Evolutionary conservation across 1,140 invertebrate species (phyloP), one percentile per base, ranked within the genome.

Genomic region (Globodera ellingtonae): DNA sequence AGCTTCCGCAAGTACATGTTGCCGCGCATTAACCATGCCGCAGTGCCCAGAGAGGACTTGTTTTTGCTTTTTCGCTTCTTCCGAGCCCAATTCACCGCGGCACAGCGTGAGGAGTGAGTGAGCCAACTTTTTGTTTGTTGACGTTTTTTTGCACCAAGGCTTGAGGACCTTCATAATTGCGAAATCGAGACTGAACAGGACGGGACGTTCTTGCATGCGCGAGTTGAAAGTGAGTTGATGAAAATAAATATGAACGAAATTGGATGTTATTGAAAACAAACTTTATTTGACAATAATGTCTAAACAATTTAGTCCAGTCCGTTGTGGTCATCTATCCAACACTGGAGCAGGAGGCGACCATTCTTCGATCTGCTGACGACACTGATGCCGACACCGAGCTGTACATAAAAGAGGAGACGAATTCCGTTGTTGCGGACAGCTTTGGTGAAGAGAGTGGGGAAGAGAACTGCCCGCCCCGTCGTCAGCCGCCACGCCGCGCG

Each of bases 41-140:
- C 35, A 10, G 46, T 70, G 35, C 24, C 24, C 21, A 70, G 67
- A 18, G 67, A 70, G 24, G 67, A 70, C 35, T 21, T 70, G 67
- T 70, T 70, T 18, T 18, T 70, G 67, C 67, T 70, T 35, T 44
- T 70, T 10, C 67, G 67, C n/a, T 70, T 70, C 6, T 70, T 70
- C 67, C 24, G 46, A 24, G 67, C 46, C 35, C 35, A 47, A 24
- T 18, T 70, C 7, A 70, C 8, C 18, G 10, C 35, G 67, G 7
- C 24, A 44, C 67, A 70, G 46, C 67, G 67, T 18, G 35, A 70
- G 24, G 24, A 44, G 67, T 70, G 67, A 47, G 67, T 35, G 24
- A 10, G n/a, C 52, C 8, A 9, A 3, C 67, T 5, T 18, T 15
- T 10, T 67, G 7, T 67, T 67, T 35, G 35, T 44, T 47, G 3